Evolutionary conservation across 1,140 invertebrate genomes (phyloP), one percentile per base, ranked within the genome.

Genomic region (Drosophila nebulosa): DNA sequence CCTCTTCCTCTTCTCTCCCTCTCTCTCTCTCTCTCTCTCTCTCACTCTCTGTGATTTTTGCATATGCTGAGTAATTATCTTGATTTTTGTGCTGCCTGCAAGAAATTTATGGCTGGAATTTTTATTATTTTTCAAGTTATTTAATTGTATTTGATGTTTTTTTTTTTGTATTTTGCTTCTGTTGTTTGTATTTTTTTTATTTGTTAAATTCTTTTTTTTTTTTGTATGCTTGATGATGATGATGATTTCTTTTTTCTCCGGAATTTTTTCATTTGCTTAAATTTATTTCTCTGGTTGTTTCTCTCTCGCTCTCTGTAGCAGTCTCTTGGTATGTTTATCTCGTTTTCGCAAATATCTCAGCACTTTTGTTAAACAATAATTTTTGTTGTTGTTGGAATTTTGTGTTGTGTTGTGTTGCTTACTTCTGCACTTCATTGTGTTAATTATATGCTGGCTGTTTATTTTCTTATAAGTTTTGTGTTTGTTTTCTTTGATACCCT

Each of bases 401-500:
- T 32, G 10, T 32, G 30, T 32, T 12, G 10, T 32, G 0, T 32
- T 71, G 55, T 22, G 27, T 62, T 27, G 35, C 30, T 61, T 64
- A 65, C 39, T 70, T 77, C 42, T 77, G 74, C 74, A 77, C 67
- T 71, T 77, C 53, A 63, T 66, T 66, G 74, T 77, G 74, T 77
- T 77, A 77, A 77, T 77, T 77, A 77, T 77, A 52, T 77, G 74
- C 74, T 69, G 26, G 42, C 53, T 66, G 32, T 74, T 75, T 61
- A 67, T 66, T 66, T 56, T 22, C 51, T 60, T 66, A 56, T 59
- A 59, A 57, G 21, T 52, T 63, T 36, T 56, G 24, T 56, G 55
- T 57, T 56, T 74, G 62, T 74, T 74, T 68, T 26, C 9, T 46
- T 21, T 46, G 16, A 46, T 46, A 46, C 39, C 16, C 39, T 46